These are phyloP conservation scores for Gymnopithys bicolor DNA, from an alignment of 2,797 vertebrate species.

Conservation along the genomic window DNA sequence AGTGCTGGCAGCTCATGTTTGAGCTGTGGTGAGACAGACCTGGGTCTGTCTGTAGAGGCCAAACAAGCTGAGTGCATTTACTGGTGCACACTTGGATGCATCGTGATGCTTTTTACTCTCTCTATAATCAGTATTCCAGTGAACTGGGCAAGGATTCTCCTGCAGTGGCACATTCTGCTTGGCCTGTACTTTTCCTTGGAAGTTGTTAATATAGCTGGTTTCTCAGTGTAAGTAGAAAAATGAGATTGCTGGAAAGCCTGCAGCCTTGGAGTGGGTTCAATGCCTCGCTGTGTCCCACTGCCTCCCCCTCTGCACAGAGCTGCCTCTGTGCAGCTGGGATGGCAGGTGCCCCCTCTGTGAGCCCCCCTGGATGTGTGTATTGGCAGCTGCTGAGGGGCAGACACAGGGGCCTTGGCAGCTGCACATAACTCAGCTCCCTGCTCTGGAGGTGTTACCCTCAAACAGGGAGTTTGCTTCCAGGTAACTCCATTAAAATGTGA, in stretches of 20 bases:
- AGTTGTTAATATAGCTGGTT: fast-evolving
- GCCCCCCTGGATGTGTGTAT: neutral
- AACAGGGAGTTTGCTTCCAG: neutral
- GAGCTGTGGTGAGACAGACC: fast-evolving
- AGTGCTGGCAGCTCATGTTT: neutral
- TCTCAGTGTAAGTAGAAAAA: neutral
- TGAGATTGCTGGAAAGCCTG: neutral
- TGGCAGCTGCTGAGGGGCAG: slow-evolving; percentile 10
- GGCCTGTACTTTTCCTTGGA: neutral
- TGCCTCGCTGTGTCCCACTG: neutral
- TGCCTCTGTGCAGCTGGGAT: neutral
- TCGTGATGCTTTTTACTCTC: fast-evolving
- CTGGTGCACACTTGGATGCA: fast-evolving
- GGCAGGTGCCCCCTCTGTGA: neutral
- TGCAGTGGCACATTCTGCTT: neutral
- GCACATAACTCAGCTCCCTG: neutral
- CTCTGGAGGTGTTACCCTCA: neutral
- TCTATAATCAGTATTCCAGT: neutral
- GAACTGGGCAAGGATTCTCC: neutral
- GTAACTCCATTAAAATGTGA: neutral
- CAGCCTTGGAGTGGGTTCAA: neutral
- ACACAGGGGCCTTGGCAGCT: neutral
- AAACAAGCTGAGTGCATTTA: fast-evolving
- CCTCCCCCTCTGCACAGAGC: neutral
- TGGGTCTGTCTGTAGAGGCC: neutral